Conservation (phyloP, 2,113 vertebrate species). For the Marmota flaviventris region DNA sequence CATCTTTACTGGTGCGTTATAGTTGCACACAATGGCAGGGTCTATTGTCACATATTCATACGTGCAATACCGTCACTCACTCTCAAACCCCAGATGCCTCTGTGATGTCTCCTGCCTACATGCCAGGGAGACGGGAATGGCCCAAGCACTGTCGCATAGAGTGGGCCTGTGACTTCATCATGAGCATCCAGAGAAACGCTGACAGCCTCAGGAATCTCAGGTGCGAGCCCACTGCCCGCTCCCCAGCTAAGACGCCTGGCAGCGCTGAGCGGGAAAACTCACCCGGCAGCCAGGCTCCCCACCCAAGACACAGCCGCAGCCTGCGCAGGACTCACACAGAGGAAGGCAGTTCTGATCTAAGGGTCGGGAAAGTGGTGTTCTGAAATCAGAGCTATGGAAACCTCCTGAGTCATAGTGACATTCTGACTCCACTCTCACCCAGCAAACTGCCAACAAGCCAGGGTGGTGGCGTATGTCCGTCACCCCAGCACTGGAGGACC, state of each 20-base stretch:
- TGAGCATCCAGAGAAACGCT: neutral
- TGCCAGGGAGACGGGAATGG: neutral
- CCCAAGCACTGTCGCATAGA: neutral
- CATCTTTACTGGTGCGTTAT: too few species aligned
- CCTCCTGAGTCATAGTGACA: neutral
- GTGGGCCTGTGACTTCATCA: neutral
- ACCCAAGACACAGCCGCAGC: neutral
- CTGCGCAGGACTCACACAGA: neutral
- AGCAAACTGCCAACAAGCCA: neutral
- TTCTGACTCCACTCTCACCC: neutral
- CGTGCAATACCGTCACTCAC: neutral
- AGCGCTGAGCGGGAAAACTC: too few species aligned
- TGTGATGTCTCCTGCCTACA: neutral
- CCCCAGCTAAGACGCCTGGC: neutral
- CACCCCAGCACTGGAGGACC: too few species aligned
- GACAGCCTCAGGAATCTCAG: neutral
- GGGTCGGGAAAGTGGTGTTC: neutral
- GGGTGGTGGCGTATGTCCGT: too few species aligned
- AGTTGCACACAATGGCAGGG: too few species aligned
- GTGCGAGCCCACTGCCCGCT: neutral
- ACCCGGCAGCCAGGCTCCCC: too few species aligned
- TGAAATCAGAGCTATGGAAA: neutral
- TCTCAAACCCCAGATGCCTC: neutral
- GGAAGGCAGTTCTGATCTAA: neutral
- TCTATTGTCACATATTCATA: too few species aligned